Conservation (phyloP, 2,888 invertebrate species). For the Maniola hyperantus region DNA sequence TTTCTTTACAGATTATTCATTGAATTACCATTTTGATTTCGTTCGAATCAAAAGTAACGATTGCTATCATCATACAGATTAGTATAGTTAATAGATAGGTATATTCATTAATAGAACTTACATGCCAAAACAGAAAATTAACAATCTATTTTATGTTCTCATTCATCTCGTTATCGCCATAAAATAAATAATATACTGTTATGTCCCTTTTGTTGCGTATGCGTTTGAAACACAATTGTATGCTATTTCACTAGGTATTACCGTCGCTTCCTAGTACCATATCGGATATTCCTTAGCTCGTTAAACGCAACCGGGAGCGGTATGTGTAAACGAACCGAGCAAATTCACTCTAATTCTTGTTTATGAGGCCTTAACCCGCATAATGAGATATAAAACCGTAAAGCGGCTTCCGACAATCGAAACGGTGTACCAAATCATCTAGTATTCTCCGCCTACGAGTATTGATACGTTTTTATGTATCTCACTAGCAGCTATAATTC, state of each 20-base stretch:
- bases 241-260: constrained; percentile 66
- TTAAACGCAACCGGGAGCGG: constrained; percentile 72
- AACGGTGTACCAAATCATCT: constrained; percentile 46
- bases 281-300: constrained; percentile 67
- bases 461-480: constrained; percentile 30
- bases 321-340: constrained; percentile 79
- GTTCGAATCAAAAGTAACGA: constrained; percentile 11
- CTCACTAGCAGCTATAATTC: constrained; percentile 27
- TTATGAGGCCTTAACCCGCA: constrained; percentile 63
- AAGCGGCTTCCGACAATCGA: constrained; percentile 67
- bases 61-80: neutral
- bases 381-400: constrained; percentile 51
- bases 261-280: constrained; percentile 70
- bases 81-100: constrained; percentile 1
- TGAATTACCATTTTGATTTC: constrained; percentile 16
- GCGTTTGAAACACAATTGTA: constrained; percentile 60
- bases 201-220: constrained; percentile 39
- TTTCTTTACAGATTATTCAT: constrained; percentile 20
- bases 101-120: constrained; percentile 5
- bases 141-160: constrained; percentile 16
- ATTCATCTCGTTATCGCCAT: constrained; percentile 33
- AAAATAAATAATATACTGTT: constrained; percentile 37
- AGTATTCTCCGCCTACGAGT: constrained; percentile 17
- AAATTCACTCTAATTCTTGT: constrained; percentile 78
- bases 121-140: constrained; percentile 19